Percentiles rank a stretch among this genome's conserved stretches.
phyloP scores from a whole-genome alignment of 2,888 invertebrate species.

The Campoplex nolae region DNA sequence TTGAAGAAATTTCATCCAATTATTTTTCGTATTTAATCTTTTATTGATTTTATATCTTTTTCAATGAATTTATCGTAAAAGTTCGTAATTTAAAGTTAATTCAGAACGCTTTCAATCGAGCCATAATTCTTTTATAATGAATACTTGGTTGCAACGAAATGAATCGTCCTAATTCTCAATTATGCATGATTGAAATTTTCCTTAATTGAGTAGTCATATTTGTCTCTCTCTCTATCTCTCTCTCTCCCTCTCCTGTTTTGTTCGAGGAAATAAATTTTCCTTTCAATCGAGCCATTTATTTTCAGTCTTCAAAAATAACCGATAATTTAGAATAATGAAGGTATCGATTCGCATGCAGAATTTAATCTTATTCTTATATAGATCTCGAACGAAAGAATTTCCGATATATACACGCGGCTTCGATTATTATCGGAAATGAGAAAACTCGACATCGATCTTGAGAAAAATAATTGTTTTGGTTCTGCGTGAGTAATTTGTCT shows the following conservation, averaged over 20 bases:
- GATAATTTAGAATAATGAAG: neutral
- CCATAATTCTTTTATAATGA: neutral
- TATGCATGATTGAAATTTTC: constrained; percentile 12
- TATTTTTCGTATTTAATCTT: neutral
- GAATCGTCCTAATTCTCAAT: neutral
- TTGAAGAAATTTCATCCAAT: constrained; percentile 1
- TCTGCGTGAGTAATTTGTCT: constrained; percentile 7
- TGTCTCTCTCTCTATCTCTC: neutral
- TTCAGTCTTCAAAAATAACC: constrained; percentile 31
- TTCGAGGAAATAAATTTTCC: constrained; percentile 33
- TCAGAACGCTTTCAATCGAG: neutral
- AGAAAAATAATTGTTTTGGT: constrained; percentile 19
- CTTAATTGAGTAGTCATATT: neutral
- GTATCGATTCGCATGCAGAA: constrained; percentile 24
- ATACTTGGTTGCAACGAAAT: neutral
- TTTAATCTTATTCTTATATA: constrained; percentile 26
- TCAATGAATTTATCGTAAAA: neutral
- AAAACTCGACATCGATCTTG: constrained; percentile 49
- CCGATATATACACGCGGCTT: constrained; percentile 14
- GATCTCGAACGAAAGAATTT: constrained; percentile 18
- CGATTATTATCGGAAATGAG: constrained; percentile 67
- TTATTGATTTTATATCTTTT: neutral
- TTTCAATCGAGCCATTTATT: neutral
- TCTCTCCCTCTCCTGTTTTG: neutral
- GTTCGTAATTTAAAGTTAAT: neutral